A percentile compares a stretch with the other conserved stretches of the same genome.
Evolutionary conservation across 2,797 vertebrate genomes (phyloP).

Genomic region (Euthynnus affinis): DNA sequence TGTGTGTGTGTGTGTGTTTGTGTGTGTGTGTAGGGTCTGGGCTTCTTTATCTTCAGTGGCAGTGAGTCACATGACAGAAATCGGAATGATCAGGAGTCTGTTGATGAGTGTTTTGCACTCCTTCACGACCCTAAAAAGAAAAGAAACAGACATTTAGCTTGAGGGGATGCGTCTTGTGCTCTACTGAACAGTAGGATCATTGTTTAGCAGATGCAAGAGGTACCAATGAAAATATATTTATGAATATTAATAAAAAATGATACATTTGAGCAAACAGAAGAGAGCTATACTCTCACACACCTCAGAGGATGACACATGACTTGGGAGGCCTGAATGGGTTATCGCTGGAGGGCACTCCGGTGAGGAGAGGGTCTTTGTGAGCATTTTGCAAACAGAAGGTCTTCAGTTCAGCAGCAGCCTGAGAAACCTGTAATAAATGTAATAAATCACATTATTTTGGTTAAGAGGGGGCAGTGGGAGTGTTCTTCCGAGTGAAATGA

Average conservation of each 20-base stretch:
- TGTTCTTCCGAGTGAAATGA: background rate
- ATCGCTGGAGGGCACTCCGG: constrained; percentile 85
- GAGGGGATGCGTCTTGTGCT: constrained; percentile 42
- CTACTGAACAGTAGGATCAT: constrained; percentile 16
- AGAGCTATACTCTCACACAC: constrained; percentile 41
- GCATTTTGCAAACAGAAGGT: constrained; percentile 87
- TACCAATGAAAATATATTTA: background rate
- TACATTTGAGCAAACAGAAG: background rate
- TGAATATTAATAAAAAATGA: background rate
- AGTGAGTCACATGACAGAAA: constrained; percentile 36
- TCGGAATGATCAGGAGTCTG: constrained; percentile 36
- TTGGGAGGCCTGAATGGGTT: constrained; percentile 87
- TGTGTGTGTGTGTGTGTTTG: background rate
- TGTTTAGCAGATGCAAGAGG: constrained; percentile 17
- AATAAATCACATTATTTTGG: background rate
- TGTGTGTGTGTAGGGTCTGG: background rate
- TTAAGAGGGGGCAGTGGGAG: background rate
- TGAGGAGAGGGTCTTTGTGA: constrained; percentile 86
- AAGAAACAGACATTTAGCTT: constrained; percentile 20
- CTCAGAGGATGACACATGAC: constrained; percentile 85
- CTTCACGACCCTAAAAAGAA: constrained; percentile 45
- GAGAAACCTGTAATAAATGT: constrained; percentile 81
- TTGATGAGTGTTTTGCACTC: constrained; percentile 1
- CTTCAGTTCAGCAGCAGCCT: constrained; percentile 85
- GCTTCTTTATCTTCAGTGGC: constrained; percentile 37